These are phyloP conservation scores for Sclerodermus sp. DNA, from an alignment of 2,888 invertebrate genomes.

Conservation along the genomic window DNA sequence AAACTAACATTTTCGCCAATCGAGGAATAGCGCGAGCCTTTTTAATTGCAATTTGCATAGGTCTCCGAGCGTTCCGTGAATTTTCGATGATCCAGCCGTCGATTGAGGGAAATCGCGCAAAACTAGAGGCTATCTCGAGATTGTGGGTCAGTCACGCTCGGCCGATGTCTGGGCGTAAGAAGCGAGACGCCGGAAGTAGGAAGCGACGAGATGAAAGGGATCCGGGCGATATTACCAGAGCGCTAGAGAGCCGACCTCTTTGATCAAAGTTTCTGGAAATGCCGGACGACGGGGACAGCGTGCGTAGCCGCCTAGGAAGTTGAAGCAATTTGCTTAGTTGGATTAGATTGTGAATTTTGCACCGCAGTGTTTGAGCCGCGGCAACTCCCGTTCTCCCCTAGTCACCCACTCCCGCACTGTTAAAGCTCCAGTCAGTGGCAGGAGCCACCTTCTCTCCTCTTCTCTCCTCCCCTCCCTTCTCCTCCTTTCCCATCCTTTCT, in stretches of 20 bases:
- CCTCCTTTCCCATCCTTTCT: neutral
- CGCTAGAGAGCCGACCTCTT: constrained; percentile 24
- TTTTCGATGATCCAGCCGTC: no score
- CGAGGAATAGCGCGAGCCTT: no score
- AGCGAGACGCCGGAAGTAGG: constrained; percentile 17
- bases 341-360: constrained; percentile 50
- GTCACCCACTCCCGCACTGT: constrained; percentile 3
- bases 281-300: constrained; percentile 38
- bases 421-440: no score
- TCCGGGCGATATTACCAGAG: constrained; percentile 8
- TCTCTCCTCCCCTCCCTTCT: constrained; percentile 3
- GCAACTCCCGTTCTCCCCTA: constrained; percentile 17
- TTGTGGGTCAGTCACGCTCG: constrained; percentile 8
- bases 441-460: neutral
- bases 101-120: no score
- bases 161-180: constrained; percentile 3
- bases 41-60: no score
- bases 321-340: constrained; percentile 50
- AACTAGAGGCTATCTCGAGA: no score
- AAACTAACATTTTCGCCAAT: no score
- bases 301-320: constrained; percentile 40
- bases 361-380: constrained; percentile 39
- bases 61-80: no score
- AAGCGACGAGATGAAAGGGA: constrained; percentile 22
- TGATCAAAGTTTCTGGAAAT: constrained; percentile 50